Base-by-base conservation (phyloP, 2,888 invertebrate species). In the Amaurobius ferox region DNA sequence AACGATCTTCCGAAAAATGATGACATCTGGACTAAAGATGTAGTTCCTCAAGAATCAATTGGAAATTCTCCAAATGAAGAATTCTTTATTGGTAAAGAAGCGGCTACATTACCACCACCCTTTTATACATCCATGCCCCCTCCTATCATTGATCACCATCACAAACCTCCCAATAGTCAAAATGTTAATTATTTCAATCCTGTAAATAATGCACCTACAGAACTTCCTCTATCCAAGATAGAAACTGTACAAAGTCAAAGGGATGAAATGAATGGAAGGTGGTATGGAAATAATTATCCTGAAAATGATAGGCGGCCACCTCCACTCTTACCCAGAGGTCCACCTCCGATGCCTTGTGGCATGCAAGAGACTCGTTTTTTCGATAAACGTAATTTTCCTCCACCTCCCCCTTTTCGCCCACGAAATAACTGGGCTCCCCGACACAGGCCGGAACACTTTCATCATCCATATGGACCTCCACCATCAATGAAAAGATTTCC, bases 211-310 rank as follows among this genome's bases (percentile, higher is more conserved):
- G 1, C 39, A 2, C 26, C 64, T 23, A 23, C 44, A 1, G 70
- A 86, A 19, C 11, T 13, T 44, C 48, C 64, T 3, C 64, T 86
- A 13, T 86, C 79, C 9, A 74, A 79, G 26, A 86, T 86, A 66
- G 86, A 86, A 55, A 86, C 86, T 26, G 79, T 86, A 26, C 86
- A 86, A 35, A 79, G 79, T 39, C 85, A 86, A 2, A 73, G 85
- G 9, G 73, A 79, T 28, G 68, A 64, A 28, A 16, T 62, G 19
- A 79, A 79, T 44, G 44, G 62, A 6, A 72, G 79, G 29, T 86
- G 85, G 85, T 86, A 73, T 74, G 71, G 64, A 9, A 68, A 74
- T 39, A 77, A 72, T 26, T 83, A 77, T 77, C 23, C 29, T 61
- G 66, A 77, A n/a, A 70, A 66, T 48, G 55, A 71, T 48, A 26